Conservation (phyloP, 2,113 vertebrate species). For the Carettochelys insculpta region DNA sequence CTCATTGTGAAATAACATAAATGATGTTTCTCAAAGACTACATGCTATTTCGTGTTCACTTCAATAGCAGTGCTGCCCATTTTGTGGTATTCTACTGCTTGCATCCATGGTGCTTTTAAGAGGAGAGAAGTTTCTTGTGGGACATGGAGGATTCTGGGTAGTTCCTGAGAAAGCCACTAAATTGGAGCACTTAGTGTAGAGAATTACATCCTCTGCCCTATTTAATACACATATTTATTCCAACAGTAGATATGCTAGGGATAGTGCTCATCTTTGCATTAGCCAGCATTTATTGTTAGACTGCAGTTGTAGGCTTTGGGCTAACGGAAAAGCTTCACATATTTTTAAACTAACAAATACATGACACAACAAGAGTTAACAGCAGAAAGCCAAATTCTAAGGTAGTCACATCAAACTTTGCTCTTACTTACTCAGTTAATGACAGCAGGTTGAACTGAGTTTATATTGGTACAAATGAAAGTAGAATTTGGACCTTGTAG, state of each 20-base stretch:
- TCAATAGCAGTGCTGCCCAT: not conserved
- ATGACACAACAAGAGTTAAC: conserved; percentile 32
- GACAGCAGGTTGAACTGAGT: not conserved
- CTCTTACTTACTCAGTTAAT: conserved; percentile 30
- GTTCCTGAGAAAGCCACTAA: conserved; percentile 23
- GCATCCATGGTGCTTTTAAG: not conserved
- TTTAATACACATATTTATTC: conserved; percentile 29
- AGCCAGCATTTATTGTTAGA: conserved; percentile 34
- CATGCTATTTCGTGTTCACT: not conserved
- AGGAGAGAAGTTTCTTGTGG: not conserved
- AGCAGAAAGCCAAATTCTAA: conserved; percentile 45
- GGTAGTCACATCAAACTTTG: conserved; percentile 12
- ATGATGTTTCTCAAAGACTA: not conserved
- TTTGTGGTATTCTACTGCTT: not conserved
- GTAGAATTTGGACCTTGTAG: conserved; percentile 6
- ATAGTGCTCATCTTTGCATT: conserved; percentile 48
- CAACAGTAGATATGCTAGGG: not conserved
- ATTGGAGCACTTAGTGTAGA: not conserved
- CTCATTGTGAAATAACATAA: not conserved
- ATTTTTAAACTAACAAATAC: conserved; percentile 47
- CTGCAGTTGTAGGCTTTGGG: conserved; percentile 50
- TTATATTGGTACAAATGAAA: conserved; percentile 20
- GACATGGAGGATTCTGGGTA: not conserved
- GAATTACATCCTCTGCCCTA: conserved; percentile 33
- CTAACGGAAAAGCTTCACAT: conserved; percentile 31